Evolutionary conservation across 2,888 invertebrate genomes (phyloP).

Genomic region (Platycheirus albimanus): DNA sequence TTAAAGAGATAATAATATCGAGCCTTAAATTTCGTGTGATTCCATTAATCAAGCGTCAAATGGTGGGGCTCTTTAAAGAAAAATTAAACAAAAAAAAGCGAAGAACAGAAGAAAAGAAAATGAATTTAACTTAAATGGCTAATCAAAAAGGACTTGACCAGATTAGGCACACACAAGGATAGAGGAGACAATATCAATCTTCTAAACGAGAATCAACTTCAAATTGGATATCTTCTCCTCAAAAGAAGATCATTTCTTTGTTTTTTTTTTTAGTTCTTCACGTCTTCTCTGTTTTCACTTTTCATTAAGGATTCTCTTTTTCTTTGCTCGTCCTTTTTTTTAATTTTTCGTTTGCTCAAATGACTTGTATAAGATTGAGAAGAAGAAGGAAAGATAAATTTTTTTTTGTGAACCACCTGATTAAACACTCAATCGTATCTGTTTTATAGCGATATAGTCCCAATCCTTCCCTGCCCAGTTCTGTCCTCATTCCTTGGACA

Average conservation of each 20-base stretch:
- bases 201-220: conserved; percentile 28
- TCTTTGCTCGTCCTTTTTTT: neutral
- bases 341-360: neutral
- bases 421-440: conserved; percentile 34
- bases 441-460: conserved; percentile 13
- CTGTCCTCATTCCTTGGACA: neutral
- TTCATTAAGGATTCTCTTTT: conserved; percentile 25
- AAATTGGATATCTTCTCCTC: conserved; percentile 24
- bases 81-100: neutral
- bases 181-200: conserved; percentile 38
- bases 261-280: neutral
- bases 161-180: conserved; percentile 40
- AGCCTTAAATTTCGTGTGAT: conserved; percentile 16
- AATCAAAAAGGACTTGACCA: conserved; percentile 60
- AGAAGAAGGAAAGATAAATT: neutral
- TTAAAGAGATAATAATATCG: neutral
- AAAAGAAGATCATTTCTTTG: conserved; percentile 2
- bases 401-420: conserved; percentile 10
- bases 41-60: conserved; percentile 6
- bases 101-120: conserved; percentile 11
- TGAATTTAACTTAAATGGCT: conserved; percentile 47
- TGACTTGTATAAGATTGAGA: conserved; percentile 11
- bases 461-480: no score
- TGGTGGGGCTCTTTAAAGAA: neutral
- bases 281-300: conserved; percentile 7